phyloP scores from a whole-genome alignment of 2,797 vertebrate genomes.

The Sardinella longiceps region DNA sequence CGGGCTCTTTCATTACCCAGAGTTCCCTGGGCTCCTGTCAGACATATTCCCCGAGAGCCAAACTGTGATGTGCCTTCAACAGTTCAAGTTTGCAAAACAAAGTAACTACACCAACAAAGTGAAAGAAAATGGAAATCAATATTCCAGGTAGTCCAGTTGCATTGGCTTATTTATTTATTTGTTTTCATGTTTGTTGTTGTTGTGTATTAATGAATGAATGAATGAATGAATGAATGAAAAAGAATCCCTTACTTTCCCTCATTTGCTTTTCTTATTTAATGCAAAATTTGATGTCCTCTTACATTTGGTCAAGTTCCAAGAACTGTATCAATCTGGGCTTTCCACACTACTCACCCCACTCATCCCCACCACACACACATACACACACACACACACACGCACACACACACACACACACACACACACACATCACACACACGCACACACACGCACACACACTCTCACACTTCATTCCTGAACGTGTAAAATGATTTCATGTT shows the following conservation, averaged over 20 bases:
- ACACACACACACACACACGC: background rate
- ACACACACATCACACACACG: too few relatives aligned
- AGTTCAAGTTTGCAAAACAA: constrained; percentile 47
- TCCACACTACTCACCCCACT: too few relatives aligned
- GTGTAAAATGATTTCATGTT: background rate
- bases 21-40: constrained; percentile 68
- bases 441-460: too few relatives aligned
- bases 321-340: too few relatives aligned
- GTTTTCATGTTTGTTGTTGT: background rate
- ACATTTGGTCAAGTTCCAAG: background rate
- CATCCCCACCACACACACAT: too few relatives aligned
- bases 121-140: background rate
- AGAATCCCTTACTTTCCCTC: background rate
- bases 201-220: background rate
- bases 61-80: constrained; percentile 30
- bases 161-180: background rate
- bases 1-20: constrained; percentile 73
- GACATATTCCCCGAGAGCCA: constrained; percentile 52
- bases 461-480: background rate
- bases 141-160: background rate
- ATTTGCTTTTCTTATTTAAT: too few relatives aligned
- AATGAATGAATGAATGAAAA: background rate
- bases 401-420: background rate
- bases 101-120: background rate
- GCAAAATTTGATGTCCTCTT: background rate